Conservation (phyloP, 2,888 invertebrate genomes). For the Diabrotica balteata region DNA sequence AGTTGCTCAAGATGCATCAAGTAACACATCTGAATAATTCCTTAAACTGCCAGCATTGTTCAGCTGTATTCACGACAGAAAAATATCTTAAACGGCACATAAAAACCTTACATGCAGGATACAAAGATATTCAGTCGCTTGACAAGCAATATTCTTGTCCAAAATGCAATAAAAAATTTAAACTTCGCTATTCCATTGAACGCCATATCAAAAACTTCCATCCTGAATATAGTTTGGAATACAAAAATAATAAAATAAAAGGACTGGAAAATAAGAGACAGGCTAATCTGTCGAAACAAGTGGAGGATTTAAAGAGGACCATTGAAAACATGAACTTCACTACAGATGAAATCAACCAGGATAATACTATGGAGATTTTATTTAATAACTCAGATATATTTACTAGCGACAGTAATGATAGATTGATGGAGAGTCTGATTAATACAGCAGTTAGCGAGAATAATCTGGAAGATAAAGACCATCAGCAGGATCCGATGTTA, state of each 20-base stretch:
- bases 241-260: constrained; percentile 15
- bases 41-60: constrained; percentile 47
- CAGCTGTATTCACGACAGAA: constrained; percentile 36
- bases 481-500: constrained; percentile 48
- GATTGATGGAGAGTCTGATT: constrained; percentile 43
- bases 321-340: constrained; percentile 50
- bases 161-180: constrained; percentile 47
- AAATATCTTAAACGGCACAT: constrained; percentile 44
- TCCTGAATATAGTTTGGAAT: constrained; percentile 31
- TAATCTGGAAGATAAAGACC: constrained; percentile 10
- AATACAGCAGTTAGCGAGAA: constrained; percentile 30
- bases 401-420: constrained; percentile 43
- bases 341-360: constrained; percentile 39
- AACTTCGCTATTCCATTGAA: constrained; percentile 53
- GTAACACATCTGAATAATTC: constrained; percentile 39
- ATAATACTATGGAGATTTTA: constrained; percentile 37
- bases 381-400: constrained; percentile 43
- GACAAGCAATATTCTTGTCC: constrained; percentile 25
- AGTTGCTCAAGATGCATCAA: constrained; percentile 42
- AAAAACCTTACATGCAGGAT: constrained; percentile 29
- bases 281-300: constrained; percentile 25
- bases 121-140: constrained; percentile 15
- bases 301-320: constrained; percentile 42
- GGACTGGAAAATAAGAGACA: constrained; percentile 11
- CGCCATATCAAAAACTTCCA: constrained; percentile 55